Percentiles rank a stretch among this genome's conserved stretches.
These are phyloP conservation scores for Oreamnos americanus DNA, from an alignment of 2,113 vertebrate species.

Conservation along the genomic window DNA sequence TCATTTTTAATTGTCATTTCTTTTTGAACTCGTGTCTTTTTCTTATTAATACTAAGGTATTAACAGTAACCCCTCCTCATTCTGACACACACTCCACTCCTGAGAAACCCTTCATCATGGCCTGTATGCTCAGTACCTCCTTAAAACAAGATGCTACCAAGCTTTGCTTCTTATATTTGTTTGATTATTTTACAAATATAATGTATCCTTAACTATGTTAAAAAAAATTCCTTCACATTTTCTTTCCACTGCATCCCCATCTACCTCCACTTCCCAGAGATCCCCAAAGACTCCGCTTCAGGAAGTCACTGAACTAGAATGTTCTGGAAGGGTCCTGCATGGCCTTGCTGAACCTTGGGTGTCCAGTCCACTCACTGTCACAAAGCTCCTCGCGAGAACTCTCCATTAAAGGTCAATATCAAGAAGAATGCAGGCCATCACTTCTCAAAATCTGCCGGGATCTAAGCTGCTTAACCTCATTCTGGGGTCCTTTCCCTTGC, in stretches of 20 bases:
- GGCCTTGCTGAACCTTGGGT: background rate
- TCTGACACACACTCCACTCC: fast-evolving
- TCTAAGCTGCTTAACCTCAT: background rate
- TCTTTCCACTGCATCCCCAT: background rate
- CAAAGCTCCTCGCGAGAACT: background rate
- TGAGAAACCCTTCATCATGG: background rate
- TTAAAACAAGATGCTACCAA: background rate
- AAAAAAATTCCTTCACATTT: background rate
- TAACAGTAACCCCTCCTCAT: background rate
- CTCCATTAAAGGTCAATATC: background rate
- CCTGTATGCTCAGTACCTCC: background rate
- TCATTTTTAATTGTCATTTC: slow-evolving; percentile 9
- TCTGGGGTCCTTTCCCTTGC: background rate
- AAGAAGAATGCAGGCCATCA: background rate
- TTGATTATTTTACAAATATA: background rate
- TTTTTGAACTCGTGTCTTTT: background rate
- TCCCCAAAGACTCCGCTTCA: background rate
- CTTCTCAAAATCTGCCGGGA: background rate
- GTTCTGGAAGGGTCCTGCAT: background rate
- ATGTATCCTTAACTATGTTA: background rate
- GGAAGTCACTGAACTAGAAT: background rate
- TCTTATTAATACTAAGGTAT: background rate
- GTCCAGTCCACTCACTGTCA: background rate
- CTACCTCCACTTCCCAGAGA: background rate
- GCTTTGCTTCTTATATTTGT: background rate